Evolutionary conservation across 2,888 invertebrate species (phyloP).

Genomic region (Nephrocerus scutellatus): DNA sequence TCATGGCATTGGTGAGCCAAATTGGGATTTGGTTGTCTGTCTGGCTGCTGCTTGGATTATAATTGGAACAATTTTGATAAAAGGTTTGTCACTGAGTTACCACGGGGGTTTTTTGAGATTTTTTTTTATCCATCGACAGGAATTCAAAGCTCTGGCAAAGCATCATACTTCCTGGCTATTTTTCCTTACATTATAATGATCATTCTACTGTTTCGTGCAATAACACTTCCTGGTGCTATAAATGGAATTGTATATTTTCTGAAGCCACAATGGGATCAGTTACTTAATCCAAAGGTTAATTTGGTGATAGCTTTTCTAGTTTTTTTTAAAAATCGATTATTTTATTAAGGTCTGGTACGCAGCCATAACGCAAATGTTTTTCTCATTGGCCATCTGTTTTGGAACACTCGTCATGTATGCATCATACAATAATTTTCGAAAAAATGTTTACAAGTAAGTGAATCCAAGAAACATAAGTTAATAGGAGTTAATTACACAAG

Average conservation of each 20-base stretch:
- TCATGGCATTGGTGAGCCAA: conserved; percentile 51
- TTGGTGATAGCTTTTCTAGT: background rate
- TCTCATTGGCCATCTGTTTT: conserved; percentile 57
- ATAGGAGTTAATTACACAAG: background rate
- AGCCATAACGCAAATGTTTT: conserved; percentile 59
- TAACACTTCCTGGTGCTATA: conserved; percentile 55
- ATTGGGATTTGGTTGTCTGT: conserved; percentile 52
- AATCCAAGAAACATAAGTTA: background rate
- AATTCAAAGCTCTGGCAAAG: conserved; percentile 56
- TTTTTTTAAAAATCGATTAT: background rate
- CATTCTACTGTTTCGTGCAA: conserved; percentile 53
- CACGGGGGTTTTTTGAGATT: too few species aligned
- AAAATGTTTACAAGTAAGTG: conserved; percentile 52
- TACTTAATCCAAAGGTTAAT: conserved; percentile 37
- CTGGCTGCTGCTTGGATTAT: conserved; percentile 52
- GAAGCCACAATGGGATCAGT: conserved; percentile 55
- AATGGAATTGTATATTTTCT: conserved; percentile 59
- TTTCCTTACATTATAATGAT: conserved; percentile 60
- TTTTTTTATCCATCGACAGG: conserved; percentile 27
- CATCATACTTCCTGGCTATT: conserved; percentile 63
- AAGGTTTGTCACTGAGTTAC: conserved; percentile 41
- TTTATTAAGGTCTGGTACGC: conserved; percentile 53
- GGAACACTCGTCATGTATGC: conserved; percentile 57
- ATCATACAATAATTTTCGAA: conserved; percentile 56
- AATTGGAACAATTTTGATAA: conserved; percentile 50